phyloP scores from a whole-genome alignment of 2,113 vertebrate species.

The Camelus dromedarius region DNA sequence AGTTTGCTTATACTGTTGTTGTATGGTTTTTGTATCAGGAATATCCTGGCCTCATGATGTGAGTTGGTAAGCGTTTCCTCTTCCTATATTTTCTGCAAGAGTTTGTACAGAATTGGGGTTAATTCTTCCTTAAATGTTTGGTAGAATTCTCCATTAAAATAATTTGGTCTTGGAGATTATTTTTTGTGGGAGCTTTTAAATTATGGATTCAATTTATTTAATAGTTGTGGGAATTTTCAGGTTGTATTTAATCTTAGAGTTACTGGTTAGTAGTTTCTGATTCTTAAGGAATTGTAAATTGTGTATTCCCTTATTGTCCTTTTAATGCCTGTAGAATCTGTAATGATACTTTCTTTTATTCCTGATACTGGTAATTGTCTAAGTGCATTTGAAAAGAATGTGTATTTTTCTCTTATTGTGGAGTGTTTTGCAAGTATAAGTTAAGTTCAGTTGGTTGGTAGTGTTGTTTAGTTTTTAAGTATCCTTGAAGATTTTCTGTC shows the following conservation, averaged over 20 bases:
- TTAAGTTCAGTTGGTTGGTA: neutral
- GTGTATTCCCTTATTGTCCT: neutral
- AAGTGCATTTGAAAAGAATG: neutral
- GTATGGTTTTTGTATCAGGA: neutral
- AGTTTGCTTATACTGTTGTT: neutral
- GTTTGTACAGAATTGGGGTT: neutral
- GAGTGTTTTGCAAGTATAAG: neutral
- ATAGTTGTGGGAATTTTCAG: neutral
- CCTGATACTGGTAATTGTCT: neutral
- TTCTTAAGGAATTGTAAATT: neutral
- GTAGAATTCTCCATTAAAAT: neutral
- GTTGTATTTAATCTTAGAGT: neutral
- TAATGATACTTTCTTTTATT: neutral
- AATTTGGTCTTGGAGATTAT: neutral
- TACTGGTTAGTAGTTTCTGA: neutral
- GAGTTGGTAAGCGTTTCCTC: neutral
- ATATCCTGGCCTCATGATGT: neutral
- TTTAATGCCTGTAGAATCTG: neutral
- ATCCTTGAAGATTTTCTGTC: neutral
- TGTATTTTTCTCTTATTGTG: neutral
- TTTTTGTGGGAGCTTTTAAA: neutral
- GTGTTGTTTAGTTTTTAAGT: neutral
- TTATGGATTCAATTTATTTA: neutral
- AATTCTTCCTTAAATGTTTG: neutral
- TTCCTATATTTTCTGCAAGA: neutral